Conservation (phyloP, 1,140 invertebrate species). For the Hyposmocoma kahamanoa region DNA sequence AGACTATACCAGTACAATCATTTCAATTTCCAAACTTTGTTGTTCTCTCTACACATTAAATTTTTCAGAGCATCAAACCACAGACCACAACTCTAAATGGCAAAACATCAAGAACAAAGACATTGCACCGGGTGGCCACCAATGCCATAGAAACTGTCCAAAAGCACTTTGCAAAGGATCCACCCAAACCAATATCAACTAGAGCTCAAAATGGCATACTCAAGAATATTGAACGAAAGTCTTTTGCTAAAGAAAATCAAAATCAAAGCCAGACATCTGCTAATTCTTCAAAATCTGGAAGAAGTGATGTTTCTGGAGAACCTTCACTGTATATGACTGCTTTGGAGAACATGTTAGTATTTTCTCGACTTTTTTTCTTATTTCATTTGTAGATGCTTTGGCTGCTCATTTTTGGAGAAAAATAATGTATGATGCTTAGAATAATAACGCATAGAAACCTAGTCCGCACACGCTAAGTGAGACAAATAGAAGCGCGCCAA, state of each 20-base stretch:
- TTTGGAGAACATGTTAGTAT: slow-evolving; percentile 79
- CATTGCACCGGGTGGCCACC: slow-evolving; percentile 49
- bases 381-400: too few relatives aligned
- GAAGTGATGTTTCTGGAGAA: slow-evolving; percentile 77
- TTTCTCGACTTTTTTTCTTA: slow-evolving; percentile 7
- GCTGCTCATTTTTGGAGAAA: too few relatives aligned
- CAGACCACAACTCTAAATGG: slow-evolving; percentile 45
- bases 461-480: too few relatives aligned
- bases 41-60: background rate
- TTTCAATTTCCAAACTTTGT: background rate
- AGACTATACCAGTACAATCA: background rate
- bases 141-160: slow-evolving; percentile 62
- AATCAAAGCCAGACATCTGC: slow-evolving; percentile 50
- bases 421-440: too few relatives aligned
- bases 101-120: slow-evolving; percentile 51
- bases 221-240: slow-evolving; percentile 66
- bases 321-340: slow-evolving; percentile 83
- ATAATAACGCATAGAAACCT: too few relatives aligned
- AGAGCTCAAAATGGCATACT: slow-evolving; percentile 68
- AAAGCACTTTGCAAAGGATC: slow-evolving; percentile 70
- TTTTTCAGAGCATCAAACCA: slow-evolving; percentile 56
- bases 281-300: slow-evolving; percentile 47
- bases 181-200: slow-evolving; percentile 46
- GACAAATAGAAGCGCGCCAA: too few relatives aligned
- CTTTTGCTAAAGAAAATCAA: slow-evolving; percentile 44